These are phyloP conservation scores for Quiscalus mexicanus DNA, from an alignment of 2,113 vertebrate genomes.

Conservation along the genomic window DNA sequence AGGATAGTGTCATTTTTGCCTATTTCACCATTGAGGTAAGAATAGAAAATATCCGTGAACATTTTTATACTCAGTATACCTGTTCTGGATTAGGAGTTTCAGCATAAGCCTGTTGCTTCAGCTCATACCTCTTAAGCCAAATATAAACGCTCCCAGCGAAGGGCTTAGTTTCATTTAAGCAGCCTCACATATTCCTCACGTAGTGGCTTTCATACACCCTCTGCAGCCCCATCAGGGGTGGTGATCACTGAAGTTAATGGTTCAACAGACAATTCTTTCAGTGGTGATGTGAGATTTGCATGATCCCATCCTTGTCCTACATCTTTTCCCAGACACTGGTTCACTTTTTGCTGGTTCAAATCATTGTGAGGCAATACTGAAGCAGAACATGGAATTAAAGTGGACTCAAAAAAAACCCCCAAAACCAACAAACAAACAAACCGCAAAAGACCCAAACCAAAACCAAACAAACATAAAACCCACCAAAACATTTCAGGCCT, in stretches of 20 bases:
- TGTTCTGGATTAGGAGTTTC: background rate
- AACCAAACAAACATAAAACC: too few relatives aligned
- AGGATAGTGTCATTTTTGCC: background rate
- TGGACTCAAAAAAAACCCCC: background rate
- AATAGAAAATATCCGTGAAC: background rate
- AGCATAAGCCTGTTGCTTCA: background rate
- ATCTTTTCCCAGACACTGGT: rapidly evolving
- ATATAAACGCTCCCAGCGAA: background rate
- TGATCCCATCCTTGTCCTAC: rapidly evolving
- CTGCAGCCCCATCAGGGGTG: background rate
- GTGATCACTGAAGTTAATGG: background rate
- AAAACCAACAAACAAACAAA: background rate
- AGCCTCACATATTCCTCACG: background rate
- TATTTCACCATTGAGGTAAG: background rate
- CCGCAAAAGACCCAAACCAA: background rate
- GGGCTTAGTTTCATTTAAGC: background rate
- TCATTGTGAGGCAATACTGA: background rate
- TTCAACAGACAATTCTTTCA: background rate
- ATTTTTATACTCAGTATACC: background rate
- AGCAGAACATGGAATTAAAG: background rate
- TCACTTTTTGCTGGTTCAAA: background rate
- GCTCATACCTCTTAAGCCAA: background rate
- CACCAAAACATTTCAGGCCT: background rate
- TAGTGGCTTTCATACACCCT: background rate
- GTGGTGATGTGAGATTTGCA: rapidly evolving